A percentile compares a stretch with the other conserved stretches of the same genome.
Evolutionary conservation across 1,140 invertebrate species (phyloP).

Genomic region (Potamilus streckersoni): DNA sequence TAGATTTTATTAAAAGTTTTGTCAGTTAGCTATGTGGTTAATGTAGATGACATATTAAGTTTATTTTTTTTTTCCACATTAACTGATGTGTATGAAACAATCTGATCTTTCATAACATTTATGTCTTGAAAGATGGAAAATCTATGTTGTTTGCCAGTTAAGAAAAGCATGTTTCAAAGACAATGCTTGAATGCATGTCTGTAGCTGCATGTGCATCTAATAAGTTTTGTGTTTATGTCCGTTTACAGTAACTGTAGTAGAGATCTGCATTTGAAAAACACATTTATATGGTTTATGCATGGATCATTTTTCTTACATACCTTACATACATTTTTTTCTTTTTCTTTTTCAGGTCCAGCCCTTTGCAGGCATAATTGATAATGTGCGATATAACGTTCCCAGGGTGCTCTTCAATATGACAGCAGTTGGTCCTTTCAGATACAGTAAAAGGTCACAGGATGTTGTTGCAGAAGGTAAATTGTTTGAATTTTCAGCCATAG

Average conservation of each 20-base stretch:
- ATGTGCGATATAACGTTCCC: conserved; percentile 56
- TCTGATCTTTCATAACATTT: no score
- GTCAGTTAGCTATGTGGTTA: no score
- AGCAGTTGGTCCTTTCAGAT: conserved; percentile 64
- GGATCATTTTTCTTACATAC: not conserved
- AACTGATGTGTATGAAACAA: no score
- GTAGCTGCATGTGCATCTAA: not conserved
- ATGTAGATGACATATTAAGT: no score
- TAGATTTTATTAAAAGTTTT: no score
- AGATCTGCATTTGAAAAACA: not conserved
- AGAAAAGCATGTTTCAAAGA: no score
- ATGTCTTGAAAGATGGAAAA: no score
- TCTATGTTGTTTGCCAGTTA: no score
- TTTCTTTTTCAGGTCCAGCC: conserved; percentile 65
- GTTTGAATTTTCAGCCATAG: not conserved
- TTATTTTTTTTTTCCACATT: no score
- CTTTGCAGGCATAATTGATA: conserved; percentile 68
- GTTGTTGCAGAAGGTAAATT: conserved; percentile 55
- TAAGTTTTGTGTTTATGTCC: no score
- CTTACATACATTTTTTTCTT: not conserved
- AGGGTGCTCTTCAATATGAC: conserved; percentile 65
- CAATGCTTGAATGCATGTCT: no score
- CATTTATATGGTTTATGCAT: not conserved
- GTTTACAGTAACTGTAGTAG: not conserved
- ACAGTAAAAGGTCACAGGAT: conserved; percentile 55